Conservation (phyloP, 1,140 invertebrate genomes). For the Cydia fagiglandana region DNA sequence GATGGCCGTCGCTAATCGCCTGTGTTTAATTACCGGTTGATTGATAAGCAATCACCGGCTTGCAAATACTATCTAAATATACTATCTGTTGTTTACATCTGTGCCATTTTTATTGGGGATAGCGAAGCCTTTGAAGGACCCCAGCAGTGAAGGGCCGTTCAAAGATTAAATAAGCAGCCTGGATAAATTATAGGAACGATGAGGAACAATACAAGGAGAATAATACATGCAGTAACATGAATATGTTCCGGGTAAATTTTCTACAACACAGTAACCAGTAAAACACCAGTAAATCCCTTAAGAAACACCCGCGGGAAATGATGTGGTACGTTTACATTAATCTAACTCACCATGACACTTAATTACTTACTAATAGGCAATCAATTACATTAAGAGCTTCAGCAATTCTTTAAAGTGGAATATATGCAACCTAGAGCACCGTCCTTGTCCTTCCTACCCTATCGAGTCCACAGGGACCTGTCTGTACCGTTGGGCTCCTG, state of each 20-base stretch:
- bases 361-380: background rate
- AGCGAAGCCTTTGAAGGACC: background rate
- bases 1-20: constrained; percentile 20
- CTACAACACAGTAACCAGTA: background rate
- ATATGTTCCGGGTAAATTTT: background rate
- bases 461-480: background rate
- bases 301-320: constrained; percentile 1
- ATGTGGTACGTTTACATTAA: background rate
- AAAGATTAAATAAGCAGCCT: no score
- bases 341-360: background rate
- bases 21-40: constrained; percentile 14
- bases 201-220: background rate
- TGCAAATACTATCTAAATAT: background rate
- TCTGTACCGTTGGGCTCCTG: background rate
- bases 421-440: background rate
- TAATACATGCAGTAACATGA: background rate
- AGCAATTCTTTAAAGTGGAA: background rate
- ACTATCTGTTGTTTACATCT: background rate
- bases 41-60: constrained; percentile 16
- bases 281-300: background rate
- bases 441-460: background rate
- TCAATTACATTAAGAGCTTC: background rate
- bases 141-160: no score
- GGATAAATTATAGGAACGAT: background rate
- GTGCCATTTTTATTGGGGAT: background rate